Evolutionary conservation across 2,797 vertebrate genomes (phyloP), one percentile per base, ranked within the genome.

Genomic region (Telmatherina bonti): DNA sequence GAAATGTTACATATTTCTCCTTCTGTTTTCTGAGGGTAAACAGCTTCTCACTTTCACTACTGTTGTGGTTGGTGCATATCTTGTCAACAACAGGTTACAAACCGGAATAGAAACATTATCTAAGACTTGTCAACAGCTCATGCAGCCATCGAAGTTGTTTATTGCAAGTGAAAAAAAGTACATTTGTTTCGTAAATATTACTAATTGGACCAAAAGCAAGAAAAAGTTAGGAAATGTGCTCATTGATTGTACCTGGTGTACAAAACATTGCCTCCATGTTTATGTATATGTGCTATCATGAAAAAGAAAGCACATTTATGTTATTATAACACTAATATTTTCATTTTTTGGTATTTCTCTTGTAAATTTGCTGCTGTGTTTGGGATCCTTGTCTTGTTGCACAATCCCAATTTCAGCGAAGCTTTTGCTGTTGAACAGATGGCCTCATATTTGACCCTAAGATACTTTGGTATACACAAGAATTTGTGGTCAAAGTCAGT

Each of bases 71-170:
- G 62, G 63, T 41, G 33, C 12, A 12, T 41, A 47, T 3, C 16
- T 3, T 26, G 22, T 49, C 41, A 49, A 27, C 12, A 26, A 16
- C 15, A 16, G 51, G 1, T 52, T n/a, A 6, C 59, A 68, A 70
- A 20, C 0, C 75, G 70, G 74, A 85, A 85, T 52, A 63, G 73
- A 84, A 82, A 86, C 61, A 5, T 15, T 22, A 16, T 62, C 30
- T 7, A 20, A 20, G 18, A 20, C 41, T 45, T 45, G 18, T 33
- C 62, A 41, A 5, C 4, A 31, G 47, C 66, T 70, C 52, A 30
- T 76, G 65, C 26, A n/a, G 3, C 7, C 67, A 31, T 55, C 33
- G 64, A 22, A 51, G 30, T 68, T 45, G 59, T 36, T 24, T 24
- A 27, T 3, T 49, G 43, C n/a, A 18, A 24, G 24, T 29, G 22